Evolutionary conservation across 2,797 vertebrate species (phyloP).

Genomic region (Megalops cyprinoides): DNA sequence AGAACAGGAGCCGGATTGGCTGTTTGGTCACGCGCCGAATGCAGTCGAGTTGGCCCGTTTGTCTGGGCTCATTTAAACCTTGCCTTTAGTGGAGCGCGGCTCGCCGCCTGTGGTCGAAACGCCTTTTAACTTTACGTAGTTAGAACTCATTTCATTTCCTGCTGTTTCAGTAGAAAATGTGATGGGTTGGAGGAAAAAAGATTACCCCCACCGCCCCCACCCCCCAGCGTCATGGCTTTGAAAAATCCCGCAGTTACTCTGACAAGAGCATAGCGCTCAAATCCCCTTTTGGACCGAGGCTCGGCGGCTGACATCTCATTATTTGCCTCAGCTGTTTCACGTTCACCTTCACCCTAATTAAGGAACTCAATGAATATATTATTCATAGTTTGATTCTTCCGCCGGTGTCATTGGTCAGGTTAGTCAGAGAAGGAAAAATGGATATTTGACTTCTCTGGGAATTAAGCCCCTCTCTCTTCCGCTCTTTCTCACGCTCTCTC

Average conservation of each 20-base stretch:
- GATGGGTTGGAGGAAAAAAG: neutral
- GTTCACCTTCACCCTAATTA: constrained; percentile 29
- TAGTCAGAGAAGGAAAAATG: neutral
- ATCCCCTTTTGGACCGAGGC: constrained; percentile 2
- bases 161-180: neutral
- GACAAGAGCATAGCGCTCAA: neutral
- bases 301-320: constrained; percentile 21
- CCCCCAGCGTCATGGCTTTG: neutral
- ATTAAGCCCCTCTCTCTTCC: neutral
- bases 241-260: constrained; percentile 6
- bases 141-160: neutral
- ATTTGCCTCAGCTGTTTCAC: constrained; percentile 18
- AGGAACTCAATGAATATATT: constrained; percentile 27
- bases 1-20: too few species aligned
- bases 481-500: too few species aligned
- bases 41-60: too few species aligned
- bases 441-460: constrained; percentile 5
- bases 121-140: neutral
- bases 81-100: neutral
- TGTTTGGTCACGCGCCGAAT: too few species aligned
- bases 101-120: neutral
- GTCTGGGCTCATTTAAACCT: neutral
- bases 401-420: constrained; percentile 21
- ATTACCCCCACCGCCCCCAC: neutral
- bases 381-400: constrained; percentile 14